Evolutionary conservation across 1,140 invertebrate genomes (phyloP), one percentile per base, ranked within the genome.

Genomic region (Drosophila azteca): DNA sequence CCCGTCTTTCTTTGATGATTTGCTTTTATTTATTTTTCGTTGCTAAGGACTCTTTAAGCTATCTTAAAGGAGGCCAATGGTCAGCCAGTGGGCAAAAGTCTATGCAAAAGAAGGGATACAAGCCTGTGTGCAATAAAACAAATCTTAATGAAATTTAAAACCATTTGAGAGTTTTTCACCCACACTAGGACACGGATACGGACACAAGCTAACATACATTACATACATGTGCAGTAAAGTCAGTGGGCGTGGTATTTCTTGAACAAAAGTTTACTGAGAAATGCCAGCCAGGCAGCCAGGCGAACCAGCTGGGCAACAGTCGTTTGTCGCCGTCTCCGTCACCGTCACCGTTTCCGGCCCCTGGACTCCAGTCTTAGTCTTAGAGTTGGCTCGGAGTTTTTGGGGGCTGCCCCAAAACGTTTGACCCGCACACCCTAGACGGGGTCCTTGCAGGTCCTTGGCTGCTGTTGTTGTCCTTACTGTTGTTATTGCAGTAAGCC

Each of bases 91-190:
- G 1, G 7, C 9, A n/a, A 8, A n/a, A 8, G 11, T 22, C 17
- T 41, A 41, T 53, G 51, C 51, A 53, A 53, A 53, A 5, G 22
- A 53, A 35, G 24, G 51, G 51, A 53, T 13, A 55, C 49, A 5
- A 66, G 66, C 61, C 62, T 70, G 62, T 62, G 52, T 55, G 70
- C 78, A 84, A 84, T 77, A 88, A 88, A 88, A 87, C 76, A 70
- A 77, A 79, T 87, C 84, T 59, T 83, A 88, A 88, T 88, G 77
- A 77, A 88, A 88, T 88, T 88, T 83, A 79, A 89, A 63, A 83
- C 76, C 67, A 81, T 79, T 54, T 54, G 61, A 59, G 50, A 65
- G 35, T 13, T 11, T 13, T 11, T 39, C 35, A 39, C 35, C 35
- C 35, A 5, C 11, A 11, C 35, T 9, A 3, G 31, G 26, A 50